Conservation (phyloP, 1,140 invertebrate species). For the Brachystomella parvula region DNA sequence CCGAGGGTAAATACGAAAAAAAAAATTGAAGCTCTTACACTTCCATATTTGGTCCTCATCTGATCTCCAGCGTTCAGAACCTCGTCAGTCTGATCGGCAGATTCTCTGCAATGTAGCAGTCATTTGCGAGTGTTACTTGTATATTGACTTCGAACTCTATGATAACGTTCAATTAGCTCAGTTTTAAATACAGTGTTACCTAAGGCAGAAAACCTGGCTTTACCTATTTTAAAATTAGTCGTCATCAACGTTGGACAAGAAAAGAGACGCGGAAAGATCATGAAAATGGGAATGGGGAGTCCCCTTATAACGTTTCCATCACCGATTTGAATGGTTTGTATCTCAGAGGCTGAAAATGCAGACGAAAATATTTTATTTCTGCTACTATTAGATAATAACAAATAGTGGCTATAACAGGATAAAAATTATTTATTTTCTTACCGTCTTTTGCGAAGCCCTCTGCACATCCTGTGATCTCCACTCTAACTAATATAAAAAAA, state of each 20-base stretch:
- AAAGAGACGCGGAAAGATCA: conserved; percentile 91
- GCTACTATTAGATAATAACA: not conserved
- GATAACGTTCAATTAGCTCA: conserved; percentile 44
- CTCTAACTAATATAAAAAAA: no score
- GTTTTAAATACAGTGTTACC: not conserved
- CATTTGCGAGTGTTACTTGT: conserved; percentile 84
- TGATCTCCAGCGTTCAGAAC: conserved; percentile 45
- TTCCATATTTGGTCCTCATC: no score
- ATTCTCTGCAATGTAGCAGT: conserved; percentile 91
- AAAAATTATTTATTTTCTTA: conserved; percentile 43
- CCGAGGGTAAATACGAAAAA: no score
- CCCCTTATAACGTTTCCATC: conserved; percentile 79
- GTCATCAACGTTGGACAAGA: conserved; percentile 87
- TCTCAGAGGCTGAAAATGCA: conserved; percentile 73
- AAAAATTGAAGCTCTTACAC: not conserved
- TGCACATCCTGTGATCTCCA: conserved; percentile 91
- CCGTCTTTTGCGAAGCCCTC: conserved; percentile 91
- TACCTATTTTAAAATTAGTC: conserved; percentile 93
- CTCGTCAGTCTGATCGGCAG: conserved; percentile 75
- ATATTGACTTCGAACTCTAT: conserved; percentile 94
- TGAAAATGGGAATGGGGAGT: conserved; percentile 80
- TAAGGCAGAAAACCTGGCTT: conserved; percentile 35
- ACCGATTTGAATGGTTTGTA: conserved; percentile 95
- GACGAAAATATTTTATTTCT: not conserved
- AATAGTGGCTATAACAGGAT: not conserved